Evolutionary conservation across 2,888 invertebrate genomes (phyloP), one percentile per base, ranked within the genome.

Genomic region (Pterostichus madidus): DNA sequence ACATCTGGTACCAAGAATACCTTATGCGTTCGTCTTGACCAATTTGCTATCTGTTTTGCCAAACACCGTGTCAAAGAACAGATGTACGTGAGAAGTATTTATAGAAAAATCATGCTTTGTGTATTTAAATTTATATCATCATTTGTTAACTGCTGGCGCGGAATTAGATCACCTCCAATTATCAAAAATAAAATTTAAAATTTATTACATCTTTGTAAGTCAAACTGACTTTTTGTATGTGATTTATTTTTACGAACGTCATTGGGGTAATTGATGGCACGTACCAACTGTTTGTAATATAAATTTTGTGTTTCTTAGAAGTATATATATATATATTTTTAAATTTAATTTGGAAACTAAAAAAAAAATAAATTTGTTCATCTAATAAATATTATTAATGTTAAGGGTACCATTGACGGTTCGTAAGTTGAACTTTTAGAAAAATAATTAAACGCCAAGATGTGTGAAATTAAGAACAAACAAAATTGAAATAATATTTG

Each of bases 51-150:
- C n/a, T 71, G 46, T 46, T 59, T 24, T 71, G 71, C 46, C 71
- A 71, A 71, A 71, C 24, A 46, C 11, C 46, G 44, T 44, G 44
- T 68, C 15, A 71, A 39, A 71, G 71, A 46, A 46, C 71, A 71
- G 71, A 71, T 71, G 71, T 71, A 71, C 71, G 15, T 64, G 49
- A 35, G 39, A 39, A 13, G 32, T 71, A 71, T 71, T 17, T 39
- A 46, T 71, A 71, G 71, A 44, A 71, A 71, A 71, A 71, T 39
- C n/a, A 17, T 71, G 11, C 46, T 71, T 71, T 71, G 71, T 71
- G 44, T 46, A 71, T 24, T 71, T 15, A 11, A 71, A 71, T 59
- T 59, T 71, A 71, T 17, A 31, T 10, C 31, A 71, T 71, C 24
- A 46, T 46, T 59, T 71, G 49, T 59, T 59, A 39, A 24, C 31